Conservation (phyloP, 2,888 invertebrate genomes). For the Brenthis ino region DNA sequence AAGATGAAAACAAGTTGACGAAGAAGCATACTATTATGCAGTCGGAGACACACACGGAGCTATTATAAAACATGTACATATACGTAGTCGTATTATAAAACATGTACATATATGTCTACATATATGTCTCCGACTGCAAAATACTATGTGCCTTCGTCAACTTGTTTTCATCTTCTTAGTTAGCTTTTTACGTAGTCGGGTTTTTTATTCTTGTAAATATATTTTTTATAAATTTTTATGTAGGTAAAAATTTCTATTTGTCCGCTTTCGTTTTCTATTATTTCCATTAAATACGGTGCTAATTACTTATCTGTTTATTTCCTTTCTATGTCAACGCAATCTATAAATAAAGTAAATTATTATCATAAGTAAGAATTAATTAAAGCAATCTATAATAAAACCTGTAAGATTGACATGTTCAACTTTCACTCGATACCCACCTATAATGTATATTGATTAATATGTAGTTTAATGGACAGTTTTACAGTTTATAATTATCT, state of each 20-base stretch:
- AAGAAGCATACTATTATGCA: too few species aligned
- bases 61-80: too few species aligned
- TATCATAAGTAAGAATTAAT: conserved; percentile 25
- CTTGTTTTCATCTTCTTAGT: too few species aligned
- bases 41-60: too few species aligned
- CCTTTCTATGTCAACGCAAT: neutral
- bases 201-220: too few species aligned
- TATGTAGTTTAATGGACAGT: conserved; percentile 6
- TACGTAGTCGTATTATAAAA: too few species aligned
- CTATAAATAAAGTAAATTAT: conserved; percentile 32
- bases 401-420: conserved; percentile 32
- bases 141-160: too few species aligned
- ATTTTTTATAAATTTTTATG: too few species aligned
- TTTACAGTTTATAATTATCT: neutral
- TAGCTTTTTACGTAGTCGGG: too few species aligned
- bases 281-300: conserved; percentile 57
- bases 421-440: conserved; percentile 32
- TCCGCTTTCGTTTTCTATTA: conserved; percentile 42
- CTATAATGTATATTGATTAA: conserved; percentile 21
- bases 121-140: too few species aligned
- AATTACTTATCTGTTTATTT: conserved; percentile 4
- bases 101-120: too few species aligned
- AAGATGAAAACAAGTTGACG: too few species aligned
- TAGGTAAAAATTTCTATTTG: neutral
- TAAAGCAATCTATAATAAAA: conserved; percentile 31